phyloP scores from a whole-genome alignment of 2,797 vertebrate genomes.

The Rhinoraja longicauda region DNA sequence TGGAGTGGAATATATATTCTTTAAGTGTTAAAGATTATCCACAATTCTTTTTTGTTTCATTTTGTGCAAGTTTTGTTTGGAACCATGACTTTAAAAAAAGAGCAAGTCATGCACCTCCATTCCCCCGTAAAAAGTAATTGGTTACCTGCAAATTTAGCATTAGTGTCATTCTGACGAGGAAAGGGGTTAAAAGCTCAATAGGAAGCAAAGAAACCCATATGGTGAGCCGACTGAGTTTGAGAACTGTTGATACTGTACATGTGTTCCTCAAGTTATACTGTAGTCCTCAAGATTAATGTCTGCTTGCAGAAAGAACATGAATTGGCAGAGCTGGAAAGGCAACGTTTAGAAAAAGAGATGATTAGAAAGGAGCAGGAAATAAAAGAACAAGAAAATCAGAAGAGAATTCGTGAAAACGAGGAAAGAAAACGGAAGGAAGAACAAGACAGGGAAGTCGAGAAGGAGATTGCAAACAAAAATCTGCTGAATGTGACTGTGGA shows the following conservation, averaged over 20 bases:
- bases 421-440: constrained; percentile 36
- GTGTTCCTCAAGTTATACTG: not conserved
- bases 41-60: not conserved
- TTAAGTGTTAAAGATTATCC: not conserved
- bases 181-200: no score
- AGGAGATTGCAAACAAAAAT: constrained; percentile 39
- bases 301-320: constrained; percentile 39
- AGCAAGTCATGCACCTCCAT: not conserved
- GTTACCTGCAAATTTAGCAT: not conserved
- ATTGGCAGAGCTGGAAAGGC: constrained; percentile 45
- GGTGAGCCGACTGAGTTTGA: not conserved
- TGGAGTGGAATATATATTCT: not conserved
- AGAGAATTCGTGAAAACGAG: constrained; percentile 48
- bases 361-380: constrained; percentile 40
- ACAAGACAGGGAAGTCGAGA: constrained; percentile 47
- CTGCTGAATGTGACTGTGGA: constrained; percentile 50
- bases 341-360: constrained; percentile 1
- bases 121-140: not conserved
- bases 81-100: not conserved
- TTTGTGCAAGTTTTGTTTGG: not conserved
- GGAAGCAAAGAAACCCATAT: not conserved
- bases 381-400: constrained; percentile 40
- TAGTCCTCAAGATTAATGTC: not conserved
- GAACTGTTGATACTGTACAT: not conserved
- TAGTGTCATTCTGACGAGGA: not conserved